These are phyloP conservation scores for Elgaria multicarinata DNA, from an alignment of 2,113 vertebrate genomes.

Conservation along the genomic window DNA sequence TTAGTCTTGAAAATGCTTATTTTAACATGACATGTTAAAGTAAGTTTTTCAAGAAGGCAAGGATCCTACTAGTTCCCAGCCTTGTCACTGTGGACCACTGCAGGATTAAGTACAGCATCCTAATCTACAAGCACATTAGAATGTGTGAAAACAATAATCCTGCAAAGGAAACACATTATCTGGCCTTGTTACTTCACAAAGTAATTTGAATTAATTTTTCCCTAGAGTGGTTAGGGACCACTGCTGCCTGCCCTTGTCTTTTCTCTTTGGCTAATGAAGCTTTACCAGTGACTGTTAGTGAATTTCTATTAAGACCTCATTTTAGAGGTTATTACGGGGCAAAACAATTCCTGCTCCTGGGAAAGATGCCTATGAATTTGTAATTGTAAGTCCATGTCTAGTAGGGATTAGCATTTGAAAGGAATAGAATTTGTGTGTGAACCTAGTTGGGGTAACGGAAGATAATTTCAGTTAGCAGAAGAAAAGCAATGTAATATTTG, in stretches of 20 bases:
- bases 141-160: slow-evolving; percentile 76
- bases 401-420: slow-evolving; percentile 79
- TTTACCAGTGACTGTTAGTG: slow-evolving; percentile 68
- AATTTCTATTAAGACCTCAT: slow-evolving; percentile 78
- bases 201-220: slow-evolving; percentile 81
- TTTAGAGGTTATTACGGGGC: slow-evolving; percentile 75
- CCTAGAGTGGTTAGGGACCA: slow-evolving; percentile 78
- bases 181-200: slow-evolving; percentile 73
- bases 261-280: slow-evolving; percentile 78
- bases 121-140: slow-evolving; percentile 75
- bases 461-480: slow-evolving; percentile 74
- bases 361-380: slow-evolving; percentile 77
- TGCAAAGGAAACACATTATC: slow-evolving; percentile 72
- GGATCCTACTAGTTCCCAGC: slow-evolving; percentile 47
- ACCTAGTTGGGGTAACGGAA: slow-evolving; percentile 58
- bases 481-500: slow-evolving; percentile 68
- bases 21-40: not conserved
- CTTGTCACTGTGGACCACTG: slow-evolving; percentile 63
- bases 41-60: slow-evolving; percentile 20
- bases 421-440: slow-evolving; percentile 58
- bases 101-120: slow-evolving; percentile 56
- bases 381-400: slow-evolving; percentile 74
- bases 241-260: slow-evolving; percentile 71
- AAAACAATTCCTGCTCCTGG: slow-evolving; percentile 78
- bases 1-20: too few species aligned